phyloP scores from a whole-genome alignment of 2,888 invertebrate species.

The Sericinus montela region DNA sequence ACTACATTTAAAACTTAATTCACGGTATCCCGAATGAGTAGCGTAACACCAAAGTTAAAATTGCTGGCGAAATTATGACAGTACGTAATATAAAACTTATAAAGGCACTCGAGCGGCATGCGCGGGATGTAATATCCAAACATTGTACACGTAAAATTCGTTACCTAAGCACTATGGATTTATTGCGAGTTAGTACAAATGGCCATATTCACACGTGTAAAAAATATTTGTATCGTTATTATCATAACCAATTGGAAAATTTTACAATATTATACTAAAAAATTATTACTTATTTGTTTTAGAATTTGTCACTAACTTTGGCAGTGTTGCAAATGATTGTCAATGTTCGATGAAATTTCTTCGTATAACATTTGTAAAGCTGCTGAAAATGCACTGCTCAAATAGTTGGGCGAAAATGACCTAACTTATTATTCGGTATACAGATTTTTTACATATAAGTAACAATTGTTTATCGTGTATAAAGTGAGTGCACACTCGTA shows the following conservation, averaged over 20 bases:
- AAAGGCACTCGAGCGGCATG: background rate
- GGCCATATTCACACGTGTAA: background rate
- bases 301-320: too few species aligned
- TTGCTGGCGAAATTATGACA: background rate
- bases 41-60: background rate
- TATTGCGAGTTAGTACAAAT: background rate
- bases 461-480: too few species aligned
- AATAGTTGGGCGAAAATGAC: background rate
- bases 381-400: background rate
- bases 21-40: too few species aligned
- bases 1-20: too few species aligned
- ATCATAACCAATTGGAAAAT: too few species aligned
- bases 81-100: background rate
- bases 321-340: background rate
- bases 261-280: background rate
- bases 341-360: background rate
- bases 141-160: background rate
- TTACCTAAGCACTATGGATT: too few species aligned
- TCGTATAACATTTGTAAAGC: background rate
- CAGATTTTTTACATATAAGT: too few species aligned
- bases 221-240: background rate
- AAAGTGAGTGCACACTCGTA: too few species aligned
- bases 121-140: background rate
- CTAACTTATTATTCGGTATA: too few species aligned
- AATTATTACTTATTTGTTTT: too few species aligned